These are phyloP conservation scores for Scaptodrosophila lebanonensis DNA, from an alignment of 1,140 invertebrate genomes.

Conservation along the genomic window DNA sequence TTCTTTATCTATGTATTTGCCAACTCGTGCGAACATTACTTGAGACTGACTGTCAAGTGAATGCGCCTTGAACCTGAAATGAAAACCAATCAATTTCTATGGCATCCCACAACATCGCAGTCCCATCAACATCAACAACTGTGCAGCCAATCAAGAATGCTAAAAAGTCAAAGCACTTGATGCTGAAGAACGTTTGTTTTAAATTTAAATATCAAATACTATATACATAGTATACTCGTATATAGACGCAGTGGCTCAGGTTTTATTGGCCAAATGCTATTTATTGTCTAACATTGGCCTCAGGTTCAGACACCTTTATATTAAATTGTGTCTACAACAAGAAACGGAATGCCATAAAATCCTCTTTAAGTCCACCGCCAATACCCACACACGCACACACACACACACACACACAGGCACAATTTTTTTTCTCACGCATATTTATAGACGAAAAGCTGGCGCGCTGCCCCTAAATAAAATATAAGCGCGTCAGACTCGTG, in stretches of 20 bases:
- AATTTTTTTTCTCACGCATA: slow-evolving; percentile 60
- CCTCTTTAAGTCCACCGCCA: slow-evolving; percentile 45
- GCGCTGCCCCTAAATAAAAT: slow-evolving; percentile 60
- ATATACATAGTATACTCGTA: neutral
- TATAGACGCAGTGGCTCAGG: slow-evolving; percentile 25
- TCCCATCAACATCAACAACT: neutral
- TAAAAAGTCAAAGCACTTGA: too few relatives aligned
- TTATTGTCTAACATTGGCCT: slow-evolving; percentile 46
- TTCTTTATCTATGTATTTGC: too few relatives aligned
- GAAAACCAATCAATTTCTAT: slow-evolving; percentile 60
- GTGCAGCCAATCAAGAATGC: neutral
- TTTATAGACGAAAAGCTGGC: slow-evolving; percentile 8
- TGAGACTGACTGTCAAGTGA: neutral
- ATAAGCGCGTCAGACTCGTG: slow-evolving; percentile 50
- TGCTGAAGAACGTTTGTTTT: slow-evolving; percentile 20
- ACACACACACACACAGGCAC: neutral
- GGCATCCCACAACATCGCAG: slow-evolving; percentile 20
- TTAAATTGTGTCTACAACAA: slow-evolving; percentile 70
- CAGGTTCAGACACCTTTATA: slow-evolving; percentile 67
- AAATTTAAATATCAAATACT: slow-evolving; percentile 61
- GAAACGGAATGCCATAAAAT: slow-evolving; percentile 61
- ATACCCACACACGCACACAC: slow-evolving; percentile 1
- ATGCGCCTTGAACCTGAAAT: slow-evolving; percentile 17
- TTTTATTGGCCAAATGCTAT: slow-evolving; percentile 55
- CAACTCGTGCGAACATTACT: too few relatives aligned